Percentiles rank a stretch among this genome's conserved stretches.
Evolutionary conservation across 2,888 invertebrate species (phyloP).

Genomic region (Dicycla oo): DNA sequence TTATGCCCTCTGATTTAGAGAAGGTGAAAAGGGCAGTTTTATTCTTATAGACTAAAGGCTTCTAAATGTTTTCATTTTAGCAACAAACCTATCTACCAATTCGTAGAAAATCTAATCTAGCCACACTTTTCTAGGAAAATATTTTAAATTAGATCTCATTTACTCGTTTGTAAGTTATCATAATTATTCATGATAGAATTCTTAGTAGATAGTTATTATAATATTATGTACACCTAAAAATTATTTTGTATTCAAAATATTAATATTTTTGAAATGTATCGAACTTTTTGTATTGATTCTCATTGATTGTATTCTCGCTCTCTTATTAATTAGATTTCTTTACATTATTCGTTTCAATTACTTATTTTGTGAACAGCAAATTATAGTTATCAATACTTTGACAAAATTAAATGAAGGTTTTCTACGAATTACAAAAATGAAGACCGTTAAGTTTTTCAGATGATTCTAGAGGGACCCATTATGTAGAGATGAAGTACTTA

Average conservation of each 20-base stretch:
- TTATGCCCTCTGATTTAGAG: no score
- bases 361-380: neutral
- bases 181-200: no score
- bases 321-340: neutral
- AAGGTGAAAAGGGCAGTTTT: no score
- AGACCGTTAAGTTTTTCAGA: slow-evolving; percentile 33
- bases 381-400: neutral
- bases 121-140: neutral
- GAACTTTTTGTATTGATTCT: neutral
- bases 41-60: no score
- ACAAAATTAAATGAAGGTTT: slow-evolving; percentile 2
- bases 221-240: neutral
- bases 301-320: neutral
- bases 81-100: neutral
- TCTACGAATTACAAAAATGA: slow-evolving; percentile 12
- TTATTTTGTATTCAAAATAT: neutral
- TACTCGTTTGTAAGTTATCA: no score
- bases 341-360: neutral
- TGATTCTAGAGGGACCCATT: slow-evolving; percentile 41
- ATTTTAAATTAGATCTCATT: neutral
- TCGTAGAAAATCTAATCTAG: neutral
- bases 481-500: slow-evolving; percentile 55
- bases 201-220: no score
- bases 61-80: neutral
- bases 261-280: neutral